Base-by-base conservation (phyloP, 2,113 vertebrate species). In the Telmatochromis brachygnathus region DNA sequence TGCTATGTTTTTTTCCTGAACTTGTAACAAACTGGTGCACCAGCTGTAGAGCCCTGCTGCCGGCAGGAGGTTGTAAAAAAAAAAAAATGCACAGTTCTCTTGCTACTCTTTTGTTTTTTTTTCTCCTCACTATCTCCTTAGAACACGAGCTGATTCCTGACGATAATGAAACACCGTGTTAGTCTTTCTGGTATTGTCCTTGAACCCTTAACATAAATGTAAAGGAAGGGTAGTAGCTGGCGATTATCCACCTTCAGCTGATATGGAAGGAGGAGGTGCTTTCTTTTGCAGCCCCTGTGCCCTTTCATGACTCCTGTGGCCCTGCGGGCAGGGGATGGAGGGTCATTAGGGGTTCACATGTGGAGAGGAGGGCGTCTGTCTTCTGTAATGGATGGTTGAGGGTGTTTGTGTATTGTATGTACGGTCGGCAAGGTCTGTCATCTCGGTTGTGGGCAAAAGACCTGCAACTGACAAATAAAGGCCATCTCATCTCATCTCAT, bases 221-320 rank as follows among this genome's bases (percentile, higher is more conserved):
- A n/a, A 84, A 26, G 0, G 2, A 13, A 81, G 21, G 42, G 45
- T 84, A 28, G 51, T 79, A 28, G 15, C 5, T 4, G 84, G 6
- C 7, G 42, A 70, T 54, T 33, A 68, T 73, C 47, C 55, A 35
- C 35, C 21, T 79, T 15, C 37, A 5, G 56, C 65, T 62, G 84
- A 85, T 82, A 49, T 30, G 42, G 6, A 39, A 26, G 13, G 58
- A 85, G 39, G 79, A 73, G 75, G 68, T 60, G 58, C 33, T 49
- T 81, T 83, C 6, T 49, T 92, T 89, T 88, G 39, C 58, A 51
- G 81, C 49, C 70, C 83, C 56, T 2, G 65, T 88, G 94, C 89
- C 85, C 83, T 87, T 47, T 88, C 10, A 13, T 56, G 82, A 85
- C 84, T 92, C 90, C 77, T 85, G 84, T 81, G 77, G 65, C 42